Conservation (phyloP, 2,888 invertebrate species). For the Invenusta paracnida region DNA sequence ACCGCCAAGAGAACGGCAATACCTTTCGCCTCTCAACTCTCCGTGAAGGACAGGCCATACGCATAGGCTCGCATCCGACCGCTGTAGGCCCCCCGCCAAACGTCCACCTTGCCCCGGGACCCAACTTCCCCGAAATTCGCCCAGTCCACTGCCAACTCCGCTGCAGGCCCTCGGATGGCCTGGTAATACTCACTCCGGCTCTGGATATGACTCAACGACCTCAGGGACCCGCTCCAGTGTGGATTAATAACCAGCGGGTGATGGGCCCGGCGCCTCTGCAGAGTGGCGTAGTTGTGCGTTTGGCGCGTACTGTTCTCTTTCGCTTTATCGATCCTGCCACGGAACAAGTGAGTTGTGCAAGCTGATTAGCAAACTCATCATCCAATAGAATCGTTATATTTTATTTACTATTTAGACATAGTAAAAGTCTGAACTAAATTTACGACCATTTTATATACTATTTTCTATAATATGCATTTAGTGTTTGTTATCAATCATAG, state of each 20-base stretch:
- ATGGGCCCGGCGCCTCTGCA: conserved; percentile 75
- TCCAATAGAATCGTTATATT: too few relatives aligned
- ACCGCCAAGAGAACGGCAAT: conserved; percentile 37
- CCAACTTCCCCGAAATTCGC: conserved; percentile 47
- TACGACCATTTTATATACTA: too few relatives aligned
- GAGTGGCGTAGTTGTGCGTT: conserved; percentile 62
- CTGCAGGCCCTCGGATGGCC: conserved; percentile 47
- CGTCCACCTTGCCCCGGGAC: background rate
- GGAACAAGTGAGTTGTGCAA: background rate
- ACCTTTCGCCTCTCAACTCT: too few relatives aligned
- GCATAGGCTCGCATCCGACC: background rate
- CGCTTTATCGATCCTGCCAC: conserved; percentile 62
- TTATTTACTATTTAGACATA: too few relatives aligned
- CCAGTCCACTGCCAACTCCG: conserved; percentile 41
- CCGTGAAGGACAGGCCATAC: too few relatives aligned
- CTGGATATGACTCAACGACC: conserved; percentile 91
- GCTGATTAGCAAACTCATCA: too few relatives aligned
- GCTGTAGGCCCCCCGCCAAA: background rate
- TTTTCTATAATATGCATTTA: too few relatives aligned
- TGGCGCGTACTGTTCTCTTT: conserved; percentile 63
- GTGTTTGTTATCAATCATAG: too few relatives aligned
- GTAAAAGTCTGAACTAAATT: too few relatives aligned
- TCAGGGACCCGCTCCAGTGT: conserved; percentile 74
- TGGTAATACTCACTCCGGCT: conserved; percentile 68
- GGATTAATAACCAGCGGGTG: conserved; percentile 36